A percentile compares a stretch with the other conserved stretches of the same genome.
phyloP scores from a whole-genome alignment of 2,113 vertebrate species.

The Calypte anna region DNA sequence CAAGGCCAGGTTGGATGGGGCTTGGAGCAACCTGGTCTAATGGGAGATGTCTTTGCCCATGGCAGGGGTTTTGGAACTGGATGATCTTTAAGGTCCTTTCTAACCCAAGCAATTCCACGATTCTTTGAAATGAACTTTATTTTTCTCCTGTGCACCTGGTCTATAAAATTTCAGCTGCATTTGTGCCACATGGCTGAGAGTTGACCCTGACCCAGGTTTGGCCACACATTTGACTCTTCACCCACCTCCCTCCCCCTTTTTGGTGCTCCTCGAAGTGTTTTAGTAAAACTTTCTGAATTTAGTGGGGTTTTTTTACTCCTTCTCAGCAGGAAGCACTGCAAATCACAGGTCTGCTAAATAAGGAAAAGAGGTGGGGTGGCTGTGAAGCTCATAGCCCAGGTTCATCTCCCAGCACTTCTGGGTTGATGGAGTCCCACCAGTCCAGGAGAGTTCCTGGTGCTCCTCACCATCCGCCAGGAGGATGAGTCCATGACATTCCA shows the following conservation, averaged over 20 bases:
- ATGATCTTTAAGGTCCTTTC: too few species aligned
- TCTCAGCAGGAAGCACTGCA: background rate
- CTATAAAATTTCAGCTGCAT: background rate
- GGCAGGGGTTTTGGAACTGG: too few species aligned
- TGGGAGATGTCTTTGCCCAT: too few species aligned
- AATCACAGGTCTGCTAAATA: constrained; percentile 8
- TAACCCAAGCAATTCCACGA: too few species aligned
- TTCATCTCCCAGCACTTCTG: background rate
- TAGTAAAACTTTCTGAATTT: background rate
- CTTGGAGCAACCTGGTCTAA: too few species aligned
- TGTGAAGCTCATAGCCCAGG: background rate
- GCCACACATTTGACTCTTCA: background rate
- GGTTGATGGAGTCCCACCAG: background rate
- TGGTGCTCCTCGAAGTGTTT: background rate
- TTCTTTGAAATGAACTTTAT: background rate
- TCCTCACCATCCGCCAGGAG: background rate
- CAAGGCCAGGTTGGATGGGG: too few species aligned
- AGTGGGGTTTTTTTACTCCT: background rate
- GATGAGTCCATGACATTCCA: fast-evolving
- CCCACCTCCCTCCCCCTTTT: background rate
- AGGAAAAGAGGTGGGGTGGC: background rate
- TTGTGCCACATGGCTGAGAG: fast-evolving
- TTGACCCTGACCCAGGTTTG: background rate
- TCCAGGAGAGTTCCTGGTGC: background rate
- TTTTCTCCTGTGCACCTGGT: background rate